These are phyloP conservation scores for Drosophila kanekoi DNA, from an alignment of 2,888 invertebrate genomes.

Conservation along the genomic window DNA sequence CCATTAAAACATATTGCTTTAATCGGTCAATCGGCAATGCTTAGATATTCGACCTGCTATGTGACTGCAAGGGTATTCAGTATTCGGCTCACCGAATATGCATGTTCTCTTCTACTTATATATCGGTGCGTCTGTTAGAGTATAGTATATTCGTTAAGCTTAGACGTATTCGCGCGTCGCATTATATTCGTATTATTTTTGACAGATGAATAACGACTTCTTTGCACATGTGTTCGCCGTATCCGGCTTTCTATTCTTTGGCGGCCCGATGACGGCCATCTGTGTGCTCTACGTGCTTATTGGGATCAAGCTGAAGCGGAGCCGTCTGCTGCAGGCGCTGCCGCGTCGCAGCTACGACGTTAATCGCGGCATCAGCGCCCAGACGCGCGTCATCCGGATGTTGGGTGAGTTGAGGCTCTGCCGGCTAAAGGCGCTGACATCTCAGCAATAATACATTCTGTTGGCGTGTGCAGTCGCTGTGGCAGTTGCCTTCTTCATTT, in stretches of 20 bases:
- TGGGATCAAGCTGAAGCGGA: slow-evolving; percentile 89
- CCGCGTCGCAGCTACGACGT: slow-evolving; percentile 86
- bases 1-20: no score
- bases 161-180: neutral
- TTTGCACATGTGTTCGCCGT: slow-evolving; percentile 91
- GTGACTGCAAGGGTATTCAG: neutral
- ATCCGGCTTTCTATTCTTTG: slow-evolving; percentile 93
- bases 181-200: slow-evolving; percentile 10
- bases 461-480: slow-evolving; percentile 90
- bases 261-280: slow-evolving; percentile 94
- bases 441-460: neutral
- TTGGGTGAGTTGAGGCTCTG: slow-evolving; percentile 86
- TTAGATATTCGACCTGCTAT: neutral
- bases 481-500: slow-evolving; percentile 92
- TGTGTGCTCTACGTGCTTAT: slow-evolving; percentile 92
- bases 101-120: neutral
- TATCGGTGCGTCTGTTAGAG: slow-evolving; percentile 1
- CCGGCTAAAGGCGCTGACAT: neutral
- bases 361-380: slow-evolving; percentile 87
- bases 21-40: no score
- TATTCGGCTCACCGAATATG: neutral
- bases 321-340: slow-evolving; percentile 87
- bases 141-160: neutral
- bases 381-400: slow-evolving; percentile 91
- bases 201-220: slow-evolving; percentile 85